A percentile compares a stretch with the other conserved stretches of the same genome.
Evolutionary conservation across 2,113 vertebrate species (phyloP).

Genomic region (Megaceryle maxima): DNA sequence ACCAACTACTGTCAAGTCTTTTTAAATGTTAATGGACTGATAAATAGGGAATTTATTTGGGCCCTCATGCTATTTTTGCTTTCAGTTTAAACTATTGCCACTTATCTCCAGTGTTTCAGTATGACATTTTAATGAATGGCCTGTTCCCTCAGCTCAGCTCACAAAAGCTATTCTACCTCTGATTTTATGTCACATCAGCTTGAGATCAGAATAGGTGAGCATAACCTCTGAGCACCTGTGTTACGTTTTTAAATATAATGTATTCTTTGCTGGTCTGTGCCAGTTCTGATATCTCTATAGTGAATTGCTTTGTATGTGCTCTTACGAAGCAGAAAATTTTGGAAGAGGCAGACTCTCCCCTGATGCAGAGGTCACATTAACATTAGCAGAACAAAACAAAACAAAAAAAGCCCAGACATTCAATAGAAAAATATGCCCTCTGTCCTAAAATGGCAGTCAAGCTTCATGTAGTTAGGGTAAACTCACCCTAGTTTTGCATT

Average conservation of each 20-base stretch:
- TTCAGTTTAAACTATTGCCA: neutral
- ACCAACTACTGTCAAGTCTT: neutral
- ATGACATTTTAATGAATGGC: conserved; percentile 32
- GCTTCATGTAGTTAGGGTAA: neutral
- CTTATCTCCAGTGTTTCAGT: neutral
- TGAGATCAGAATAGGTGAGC: conserved; percentile 24
- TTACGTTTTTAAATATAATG: neutral
- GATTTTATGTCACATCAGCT: conserved; percentile 13
- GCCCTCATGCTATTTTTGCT: neutral
- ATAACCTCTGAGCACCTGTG: neutral
- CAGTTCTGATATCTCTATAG: neutral
- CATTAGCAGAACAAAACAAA: neutral
- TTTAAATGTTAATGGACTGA: neutral
- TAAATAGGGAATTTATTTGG: neutral
- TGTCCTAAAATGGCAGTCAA: neutral
- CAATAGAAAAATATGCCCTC: neutral
- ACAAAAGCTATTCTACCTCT: conserved; percentile 22
- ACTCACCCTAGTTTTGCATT: neutral
- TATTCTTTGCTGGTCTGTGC: neutral
- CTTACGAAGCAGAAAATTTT: neutral
- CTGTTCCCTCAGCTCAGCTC: neutral
- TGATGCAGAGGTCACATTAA: neutral
- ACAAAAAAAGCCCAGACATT: neutral
- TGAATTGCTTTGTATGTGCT: neutral
- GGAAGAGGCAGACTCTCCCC: neutral